These are phyloP conservation scores for Lasius platythorax DNA, from an alignment of 2,888 invertebrate genomes.

Conservation along the genomic window DNA sequence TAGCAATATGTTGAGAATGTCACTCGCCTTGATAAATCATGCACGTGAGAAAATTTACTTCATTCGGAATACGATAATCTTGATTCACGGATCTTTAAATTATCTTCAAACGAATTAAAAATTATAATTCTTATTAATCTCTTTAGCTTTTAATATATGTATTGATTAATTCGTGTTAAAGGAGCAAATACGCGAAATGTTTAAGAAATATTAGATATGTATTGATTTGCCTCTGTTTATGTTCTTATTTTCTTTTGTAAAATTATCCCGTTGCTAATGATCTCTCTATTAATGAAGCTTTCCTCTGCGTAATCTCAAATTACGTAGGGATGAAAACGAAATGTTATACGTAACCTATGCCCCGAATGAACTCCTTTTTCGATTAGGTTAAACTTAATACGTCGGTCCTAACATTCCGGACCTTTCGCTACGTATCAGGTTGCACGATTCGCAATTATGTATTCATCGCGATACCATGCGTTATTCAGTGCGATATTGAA, in stretches of 20 bases:
- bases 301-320: background rate
- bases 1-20: constrained; percentile 56
- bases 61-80: background rate
- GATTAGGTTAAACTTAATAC: constrained; percentile 54
- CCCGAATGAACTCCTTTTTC: constrained; percentile 45
- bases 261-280: constrained; percentile 16
- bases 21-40: constrained; percentile 24
- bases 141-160: background rate
- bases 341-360: constrained; percentile 21
- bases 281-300: background rate
- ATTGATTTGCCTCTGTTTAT: background rate
- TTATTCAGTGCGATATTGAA: constrained; percentile 67
- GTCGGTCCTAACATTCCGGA: constrained; percentile 37
- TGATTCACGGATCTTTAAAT: background rate
- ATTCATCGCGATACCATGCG: constrained; percentile 48
- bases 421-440: constrained; percentile 50
- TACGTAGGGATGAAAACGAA: constrained; percentile 20
- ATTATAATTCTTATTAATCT: background rate
- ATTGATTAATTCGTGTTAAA: background rate
- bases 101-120: background rate
- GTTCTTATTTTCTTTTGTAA: background rate
- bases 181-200: background rate
- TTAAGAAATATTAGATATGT: background rate
- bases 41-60: constrained; percentile 31
- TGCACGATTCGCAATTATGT: constrained; percentile 70